These are phyloP conservation scores for Rhineura floridana DNA, from an alignment of 2,113 vertebrate genomes.

Conservation along the genomic window DNA sequence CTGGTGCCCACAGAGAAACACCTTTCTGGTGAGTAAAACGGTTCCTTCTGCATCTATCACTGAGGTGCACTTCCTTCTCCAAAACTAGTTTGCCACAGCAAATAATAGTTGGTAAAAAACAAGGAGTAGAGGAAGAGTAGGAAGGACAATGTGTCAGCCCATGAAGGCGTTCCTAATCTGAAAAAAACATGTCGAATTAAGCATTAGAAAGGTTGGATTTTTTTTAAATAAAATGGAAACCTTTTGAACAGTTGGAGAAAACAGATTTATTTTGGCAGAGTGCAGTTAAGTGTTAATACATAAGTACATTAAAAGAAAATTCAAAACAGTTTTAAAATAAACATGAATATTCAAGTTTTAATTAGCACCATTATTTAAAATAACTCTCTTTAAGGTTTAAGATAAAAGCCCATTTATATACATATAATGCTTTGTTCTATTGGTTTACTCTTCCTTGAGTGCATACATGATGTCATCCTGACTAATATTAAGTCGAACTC, in stretches of 20 bases:
- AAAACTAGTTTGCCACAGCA: neutral
- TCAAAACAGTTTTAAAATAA: neutral
- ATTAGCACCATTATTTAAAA: conserved; percentile 21
- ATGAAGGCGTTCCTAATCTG: too few relatives aligned
- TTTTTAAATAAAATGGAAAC: neutral
- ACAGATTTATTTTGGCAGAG: conserved; percentile 52
- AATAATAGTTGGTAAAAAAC: neutral
- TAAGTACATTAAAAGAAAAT: neutral
- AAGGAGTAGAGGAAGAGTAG: neutral
- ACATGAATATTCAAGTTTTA: conserved; percentile 8
- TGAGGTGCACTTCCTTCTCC: neutral
- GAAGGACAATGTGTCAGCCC: neutral
- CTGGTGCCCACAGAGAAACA: too few relatives aligned
- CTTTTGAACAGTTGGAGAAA: neutral
- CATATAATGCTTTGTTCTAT: neutral
- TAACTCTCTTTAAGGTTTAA: conserved; percentile 32
- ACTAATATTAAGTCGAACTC: conserved; percentile 90
- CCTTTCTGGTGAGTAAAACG: too few relatives aligned
- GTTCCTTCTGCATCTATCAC: neutral
- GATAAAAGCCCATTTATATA: conserved; percentile 20
- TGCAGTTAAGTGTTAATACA: neutral
- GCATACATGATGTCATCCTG: conserved; percentile 90
- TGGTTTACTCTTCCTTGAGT: conserved; percentile 80
- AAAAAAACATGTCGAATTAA: neutral
- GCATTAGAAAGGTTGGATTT: neutral